phyloP scores from a whole-genome alignment of 2,113 vertebrate genomes.

The Vulpes ferrilata region DNA sequence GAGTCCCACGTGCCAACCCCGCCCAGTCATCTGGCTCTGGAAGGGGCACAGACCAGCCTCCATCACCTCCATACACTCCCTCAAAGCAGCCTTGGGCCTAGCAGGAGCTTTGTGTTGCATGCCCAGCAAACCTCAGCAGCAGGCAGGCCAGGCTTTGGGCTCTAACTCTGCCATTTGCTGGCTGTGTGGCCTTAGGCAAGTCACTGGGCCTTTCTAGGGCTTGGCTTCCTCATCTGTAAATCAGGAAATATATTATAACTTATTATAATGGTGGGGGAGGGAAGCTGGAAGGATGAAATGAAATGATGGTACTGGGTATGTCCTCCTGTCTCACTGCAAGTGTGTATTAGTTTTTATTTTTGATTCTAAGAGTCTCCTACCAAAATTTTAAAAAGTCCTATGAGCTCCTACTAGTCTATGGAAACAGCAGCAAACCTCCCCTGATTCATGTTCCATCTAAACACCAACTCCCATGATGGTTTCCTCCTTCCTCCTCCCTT shows the following conservation, averaged over 20 bases:
- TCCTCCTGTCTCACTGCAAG: not conserved
- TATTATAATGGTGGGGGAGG: not conserved
- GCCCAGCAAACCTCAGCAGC: too few relatives aligned
- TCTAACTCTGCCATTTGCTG: not conserved
- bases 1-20: not conserved
- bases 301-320: not conserved
- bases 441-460: not conserved
- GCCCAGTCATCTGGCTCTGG: not conserved
- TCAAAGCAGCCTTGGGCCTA: not conserved
- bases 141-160: not conserved
- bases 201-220: not conserved
- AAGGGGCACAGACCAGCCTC: not conserved
- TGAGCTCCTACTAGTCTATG: not conserved
- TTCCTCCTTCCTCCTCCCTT: not conserved
- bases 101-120: not conserved
- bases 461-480: not conserved
- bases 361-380: not conserved
- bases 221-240: not conserved
- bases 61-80: accelerated
- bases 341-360: not conserved
- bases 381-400: not conserved
- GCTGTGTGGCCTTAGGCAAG: not conserved
- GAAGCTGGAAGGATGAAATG: not conserved
- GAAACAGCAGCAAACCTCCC: not conserved
- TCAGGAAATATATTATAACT: not conserved